Conservation (phyloP, 30 jellyfish, hydroid and myxozoan species). For the Hydra vulgaris region DNA sequence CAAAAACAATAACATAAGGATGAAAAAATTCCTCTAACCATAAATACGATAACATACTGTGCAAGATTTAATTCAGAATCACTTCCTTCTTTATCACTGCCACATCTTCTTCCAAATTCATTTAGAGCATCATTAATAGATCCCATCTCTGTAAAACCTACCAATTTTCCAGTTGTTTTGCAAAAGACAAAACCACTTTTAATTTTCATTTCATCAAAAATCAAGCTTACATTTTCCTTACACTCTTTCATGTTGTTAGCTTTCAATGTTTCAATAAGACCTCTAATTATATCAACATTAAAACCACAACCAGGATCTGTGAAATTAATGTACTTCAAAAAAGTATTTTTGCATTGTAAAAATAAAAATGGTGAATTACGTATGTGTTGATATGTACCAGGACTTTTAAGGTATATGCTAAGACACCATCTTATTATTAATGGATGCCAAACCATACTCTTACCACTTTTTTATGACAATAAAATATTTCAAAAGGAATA, state of each 20-base stretch:
- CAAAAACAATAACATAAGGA: conserved; percentile 7
- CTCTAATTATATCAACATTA: neutral
- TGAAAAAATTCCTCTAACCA: conserved; percentile 22
- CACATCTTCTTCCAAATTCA: conserved; percentile 6
- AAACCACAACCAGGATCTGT: conserved; percentile 20
- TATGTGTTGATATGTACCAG: conserved; percentile 13
- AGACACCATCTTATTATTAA: conserved; percentile 18
- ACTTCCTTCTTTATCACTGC: neutral
- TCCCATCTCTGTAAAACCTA: conserved; percentile 33
- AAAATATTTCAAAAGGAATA: neutral
- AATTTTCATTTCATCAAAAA: conserved; percentile 26
- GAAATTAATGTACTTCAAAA: conserved; percentile 4
- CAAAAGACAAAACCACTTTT: conserved; percentile 15
- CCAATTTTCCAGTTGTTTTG: conserved; percentile 26
- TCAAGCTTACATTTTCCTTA: conserved; percentile 8
- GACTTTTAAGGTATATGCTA: conserved; percentile 13
- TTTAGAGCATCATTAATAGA: conserved; percentile 16
- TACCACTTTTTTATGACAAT: neutral
- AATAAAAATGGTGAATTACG: neutral
- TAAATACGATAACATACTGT: conserved; percentile 10
- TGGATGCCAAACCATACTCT: conserved; percentile 15
- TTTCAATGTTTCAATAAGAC: neutral
- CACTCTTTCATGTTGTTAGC: conserved; percentile 8
- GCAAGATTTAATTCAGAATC: conserved; percentile 13
- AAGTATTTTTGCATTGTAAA: neutral